Evolutionary conservation across 2,888 invertebrate genomes (phyloP), one percentile per base, ranked within the genome.

Genomic region (Diploptera punctata): DNA sequence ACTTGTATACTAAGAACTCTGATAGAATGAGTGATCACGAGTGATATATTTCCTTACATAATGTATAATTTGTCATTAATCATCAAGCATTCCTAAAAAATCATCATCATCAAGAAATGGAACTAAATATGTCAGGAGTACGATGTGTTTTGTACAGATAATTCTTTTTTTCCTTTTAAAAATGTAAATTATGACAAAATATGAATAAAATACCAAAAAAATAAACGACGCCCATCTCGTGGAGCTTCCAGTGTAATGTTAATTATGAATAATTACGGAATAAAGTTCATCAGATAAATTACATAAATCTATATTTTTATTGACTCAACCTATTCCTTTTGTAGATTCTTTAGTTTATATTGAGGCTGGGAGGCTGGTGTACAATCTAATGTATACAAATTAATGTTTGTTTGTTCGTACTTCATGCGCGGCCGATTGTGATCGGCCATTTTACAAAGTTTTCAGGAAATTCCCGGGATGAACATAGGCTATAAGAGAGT

Each of bases 211-310:
- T n/a, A 60, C 44, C 24, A 47, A 67, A 47, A 68, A 52, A 49
- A 49, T 18, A 52, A n/a, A 38, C 43, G 47, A 49, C 31, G 52
- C 54, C 47, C 67, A 67, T 33, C 33, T 65, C 38, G 29, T 68
- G 68, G 68, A 49, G 68, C 68, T 68, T 68, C 68, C 68, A 68
- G 52, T 67, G 67, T 68, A 49, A 49, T 68, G 68, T 68, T 68
- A 62, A 62, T 38, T 18, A 68, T 44, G 21, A 68, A 68, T 68
- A 24, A 47, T 47, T 47, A 47, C 18, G 52, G 18, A 62, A 62
- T 62, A 62, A 62, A 62, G 62, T 62, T 62, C 62, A 33, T n/a
- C n/a, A n/a, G n/a, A n/a, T n/a, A n/a, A n/a, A n/a, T n/a, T n/a
- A n/a, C n/a, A n/a, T n/a, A n/a, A n/a, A n/a, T n/a, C n/a, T n/a